Conservation (phyloP, 2,888 invertebrate species). For the Arrhopalites spinosus region DNA sequence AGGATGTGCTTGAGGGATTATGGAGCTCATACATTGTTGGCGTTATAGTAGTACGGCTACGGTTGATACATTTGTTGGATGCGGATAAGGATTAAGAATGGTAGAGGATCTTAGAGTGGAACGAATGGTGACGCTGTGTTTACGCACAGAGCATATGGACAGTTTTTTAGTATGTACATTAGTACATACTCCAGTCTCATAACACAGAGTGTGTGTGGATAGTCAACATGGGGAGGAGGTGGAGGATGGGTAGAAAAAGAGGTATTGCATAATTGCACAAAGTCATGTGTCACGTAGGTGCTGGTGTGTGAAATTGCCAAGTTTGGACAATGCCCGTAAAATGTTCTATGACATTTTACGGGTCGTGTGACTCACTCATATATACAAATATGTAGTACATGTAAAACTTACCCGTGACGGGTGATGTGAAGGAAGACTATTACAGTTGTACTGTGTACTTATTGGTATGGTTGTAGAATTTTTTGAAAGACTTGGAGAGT, state of each 20-base stretch:
- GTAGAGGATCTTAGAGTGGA: background rate
- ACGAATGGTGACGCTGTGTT: constrained; percentile 7
- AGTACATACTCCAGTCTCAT: no score
- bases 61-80: no score
- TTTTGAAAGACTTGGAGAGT: no score
- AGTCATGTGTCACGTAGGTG: constrained; percentile 38
- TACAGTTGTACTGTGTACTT: background rate
- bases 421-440: background rate
- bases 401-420: background rate
- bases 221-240: background rate
- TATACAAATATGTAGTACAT: no score
- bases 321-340: constrained; percentile 47
- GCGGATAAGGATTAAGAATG: background rate
- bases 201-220: no score
- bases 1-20: no score
- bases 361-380: constrained; percentile 38
- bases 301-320: constrained; percentile 45
- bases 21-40: no score
- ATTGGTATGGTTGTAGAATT: background rate
- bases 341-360: constrained; percentile 46
- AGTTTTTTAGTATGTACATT: background rate
- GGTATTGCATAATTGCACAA: constrained; percentile 43
- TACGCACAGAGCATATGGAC: background rate
- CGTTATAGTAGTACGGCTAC: no score
- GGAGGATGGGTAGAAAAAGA: background rate